Percentiles rank a stretch among this genome's conserved stretches.
Evolutionary conservation across 1,140 invertebrate genomes (phyloP).

Genomic region (Brachionus sp.): DNA sequence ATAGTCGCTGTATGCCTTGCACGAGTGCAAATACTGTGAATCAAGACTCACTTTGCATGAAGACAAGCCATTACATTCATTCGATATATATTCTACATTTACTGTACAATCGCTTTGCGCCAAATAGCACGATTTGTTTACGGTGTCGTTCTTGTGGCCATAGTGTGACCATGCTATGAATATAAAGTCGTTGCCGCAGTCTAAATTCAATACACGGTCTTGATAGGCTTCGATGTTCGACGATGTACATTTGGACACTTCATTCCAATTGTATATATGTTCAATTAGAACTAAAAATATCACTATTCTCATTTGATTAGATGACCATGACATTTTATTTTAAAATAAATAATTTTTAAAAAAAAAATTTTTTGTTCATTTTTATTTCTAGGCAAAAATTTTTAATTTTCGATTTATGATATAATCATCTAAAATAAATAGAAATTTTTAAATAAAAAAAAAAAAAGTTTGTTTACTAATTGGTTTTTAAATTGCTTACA

Average conservation of each 20-base stretch:
- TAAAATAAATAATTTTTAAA: background rate
- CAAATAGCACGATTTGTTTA: background rate
- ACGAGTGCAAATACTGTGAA: slow-evolving; percentile 42
- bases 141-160: background rate
- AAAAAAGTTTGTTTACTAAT: background rate
- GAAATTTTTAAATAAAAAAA: background rate
- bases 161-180: slow-evolving; percentile 18
- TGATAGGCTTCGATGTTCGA: background rate
- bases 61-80: slow-evolving; percentile 25
- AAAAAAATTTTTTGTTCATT: background rate
- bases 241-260: background rate
- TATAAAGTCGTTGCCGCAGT: background rate
- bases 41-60: slow-evolving; percentile 7
- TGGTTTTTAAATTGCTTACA: background rate
- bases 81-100: slow-evolving; percentile 24
- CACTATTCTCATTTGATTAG: background rate
- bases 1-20: slow-evolving; percentile 25
- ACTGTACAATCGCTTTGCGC: slow-evolving; percentile 10
- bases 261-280: background rate
- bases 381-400: background rate
- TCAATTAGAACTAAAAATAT: background rate
- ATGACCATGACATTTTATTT: slow-evolving; percentile 7
- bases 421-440: background rate
- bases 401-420: background rate
- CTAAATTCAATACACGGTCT: background rate